Evolutionary conservation across 2,888 invertebrate species (phyloP).

Genomic region (Spodoptera picta): DNA sequence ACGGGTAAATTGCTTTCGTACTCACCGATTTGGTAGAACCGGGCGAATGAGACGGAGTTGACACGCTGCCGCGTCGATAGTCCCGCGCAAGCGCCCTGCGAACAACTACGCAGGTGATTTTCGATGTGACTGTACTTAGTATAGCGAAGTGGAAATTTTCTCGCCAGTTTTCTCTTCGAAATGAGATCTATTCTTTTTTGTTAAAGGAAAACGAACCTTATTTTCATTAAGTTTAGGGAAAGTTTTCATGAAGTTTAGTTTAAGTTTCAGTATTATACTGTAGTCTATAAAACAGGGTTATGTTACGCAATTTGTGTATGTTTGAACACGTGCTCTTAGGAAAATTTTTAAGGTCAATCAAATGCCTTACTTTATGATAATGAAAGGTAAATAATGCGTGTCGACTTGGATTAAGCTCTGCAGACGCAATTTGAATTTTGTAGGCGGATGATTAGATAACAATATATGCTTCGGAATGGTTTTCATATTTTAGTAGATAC

Average conservation of each 20-base stretch:
- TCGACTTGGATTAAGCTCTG: no score
- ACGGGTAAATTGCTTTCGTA: constrained; percentile 72
- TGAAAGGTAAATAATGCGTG: no score
- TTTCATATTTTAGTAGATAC: no score
- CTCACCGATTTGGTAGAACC: constrained; percentile 78
- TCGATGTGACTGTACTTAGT: constrained; percentile 44
- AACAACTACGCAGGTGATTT: constrained; percentile 63
- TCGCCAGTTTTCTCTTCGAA: constrained; percentile 2
- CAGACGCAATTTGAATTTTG: no score
- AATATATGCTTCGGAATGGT: no score
- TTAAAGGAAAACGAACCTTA: constrained; percentile 21
- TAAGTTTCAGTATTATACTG: background rate
- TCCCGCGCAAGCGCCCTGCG: constrained; percentile 72
- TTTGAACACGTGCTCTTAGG: constrained; percentile 17
- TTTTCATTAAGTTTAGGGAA: background rate
- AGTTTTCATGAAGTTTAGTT: no score
- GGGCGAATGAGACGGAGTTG: constrained; percentile 69
- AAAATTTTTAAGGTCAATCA: constrained; percentile 19
- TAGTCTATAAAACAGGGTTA: constrained; percentile 2
- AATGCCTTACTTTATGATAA: background rate
- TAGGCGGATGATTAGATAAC: no score
- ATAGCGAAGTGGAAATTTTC: constrained; percentile 17
- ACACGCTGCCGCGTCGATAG: constrained; percentile 67
- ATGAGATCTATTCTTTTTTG: background rate
- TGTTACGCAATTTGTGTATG: background rate